Conservation (phyloP, 1,140 invertebrate species). For the Apis laboriosa region DNA sequence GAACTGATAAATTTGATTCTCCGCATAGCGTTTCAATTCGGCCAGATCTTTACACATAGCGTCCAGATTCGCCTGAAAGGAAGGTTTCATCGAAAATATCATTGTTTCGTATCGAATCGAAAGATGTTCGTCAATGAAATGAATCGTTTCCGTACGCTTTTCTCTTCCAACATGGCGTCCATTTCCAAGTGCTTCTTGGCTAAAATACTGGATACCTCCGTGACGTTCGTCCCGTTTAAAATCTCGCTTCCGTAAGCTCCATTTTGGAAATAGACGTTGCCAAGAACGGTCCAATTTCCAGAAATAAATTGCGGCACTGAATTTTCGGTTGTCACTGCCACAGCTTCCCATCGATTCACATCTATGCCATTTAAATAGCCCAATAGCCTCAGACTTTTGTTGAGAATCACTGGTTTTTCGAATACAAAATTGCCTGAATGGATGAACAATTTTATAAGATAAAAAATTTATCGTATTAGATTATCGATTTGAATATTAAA, state of each 20-base stretch:
- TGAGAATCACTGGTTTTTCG: constrained; percentile 66
- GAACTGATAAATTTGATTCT: constrained; percentile 78
- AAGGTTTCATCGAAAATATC: neutral
- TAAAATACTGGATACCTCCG: constrained; percentile 59
- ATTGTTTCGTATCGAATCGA: neutral
- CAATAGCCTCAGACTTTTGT: constrained; percentile 61
- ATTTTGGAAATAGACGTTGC: constrained; percentile 70
- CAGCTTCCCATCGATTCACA: constrained; percentile 68
- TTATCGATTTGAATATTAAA: neutral
- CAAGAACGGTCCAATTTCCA: constrained; percentile 71
- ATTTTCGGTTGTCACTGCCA: constrained; percentile 58
- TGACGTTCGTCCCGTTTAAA: constrained; percentile 70
- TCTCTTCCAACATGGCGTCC: constrained; percentile 50
- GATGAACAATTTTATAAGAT: neutral
- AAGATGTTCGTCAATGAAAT: neutral
- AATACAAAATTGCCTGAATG: constrained; percentile 72
- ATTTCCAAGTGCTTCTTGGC: constrained; percentile 58
- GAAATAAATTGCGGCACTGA: constrained; percentile 64
- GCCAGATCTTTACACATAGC: constrained; percentile 70
- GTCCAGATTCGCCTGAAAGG: constrained; percentile 57
- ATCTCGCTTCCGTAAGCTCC: constrained; percentile 64
- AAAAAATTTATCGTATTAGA: neutral
- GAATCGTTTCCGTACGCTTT: constrained; percentile 62
- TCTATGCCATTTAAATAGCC: constrained; percentile 70
- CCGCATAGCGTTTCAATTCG: constrained; percentile 56